Evolutionary conservation across 2,797 vertebrate species (phyloP).

Genomic region (Tinamus major): DNA sequence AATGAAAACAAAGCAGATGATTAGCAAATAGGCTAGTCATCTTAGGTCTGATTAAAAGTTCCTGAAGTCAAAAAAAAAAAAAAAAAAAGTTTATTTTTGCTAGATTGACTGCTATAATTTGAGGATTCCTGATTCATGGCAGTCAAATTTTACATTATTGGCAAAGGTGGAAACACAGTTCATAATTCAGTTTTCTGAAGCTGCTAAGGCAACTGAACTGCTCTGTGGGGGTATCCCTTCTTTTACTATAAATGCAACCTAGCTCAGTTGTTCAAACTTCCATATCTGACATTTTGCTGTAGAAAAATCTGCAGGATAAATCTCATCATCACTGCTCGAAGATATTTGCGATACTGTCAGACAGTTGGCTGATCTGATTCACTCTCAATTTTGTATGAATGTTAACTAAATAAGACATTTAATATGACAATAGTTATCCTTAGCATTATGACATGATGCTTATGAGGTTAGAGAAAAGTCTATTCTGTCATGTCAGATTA

Average conservation of each 20-base stretch:
- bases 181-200: background rate
- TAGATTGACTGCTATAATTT: background rate
- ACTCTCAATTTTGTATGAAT: background rate
- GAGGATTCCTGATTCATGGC: background rate
- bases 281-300: background rate
- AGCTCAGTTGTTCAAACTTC: accelerated
- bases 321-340: background rate
- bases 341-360: background rate
- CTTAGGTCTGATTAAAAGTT: background rate
- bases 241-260: background rate
- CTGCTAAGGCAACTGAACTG: background rate
- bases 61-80: background rate
- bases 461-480: background rate
- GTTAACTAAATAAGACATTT: background rate
- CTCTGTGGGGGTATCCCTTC: background rate
- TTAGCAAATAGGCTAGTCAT: background rate
- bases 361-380: background rate
- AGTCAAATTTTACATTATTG: background rate
- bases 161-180: background rate
- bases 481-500: background rate
- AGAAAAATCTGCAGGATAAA: background rate
- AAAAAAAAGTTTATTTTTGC: background rate
- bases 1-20: conserved; percentile 1
- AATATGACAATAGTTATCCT: background rate
- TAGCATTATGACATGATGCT: background rate